phyloP scores from a whole-genome alignment of 2,113 vertebrate genomes.

The Porphyrio hochstetteri region DNA sequence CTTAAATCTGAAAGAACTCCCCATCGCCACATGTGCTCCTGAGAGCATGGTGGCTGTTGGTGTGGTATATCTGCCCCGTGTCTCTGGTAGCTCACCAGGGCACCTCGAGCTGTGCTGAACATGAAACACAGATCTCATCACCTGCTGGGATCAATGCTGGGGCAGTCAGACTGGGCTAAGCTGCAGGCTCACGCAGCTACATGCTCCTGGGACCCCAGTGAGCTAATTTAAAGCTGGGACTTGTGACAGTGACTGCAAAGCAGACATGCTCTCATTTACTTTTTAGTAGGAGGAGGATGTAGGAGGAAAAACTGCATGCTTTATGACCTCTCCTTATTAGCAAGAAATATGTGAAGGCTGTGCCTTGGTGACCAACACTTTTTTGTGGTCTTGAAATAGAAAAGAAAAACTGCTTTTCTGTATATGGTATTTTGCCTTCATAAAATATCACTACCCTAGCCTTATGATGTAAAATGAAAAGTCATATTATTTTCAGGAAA shows the following conservation, averaged over 20 bases:
- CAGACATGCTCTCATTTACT: not conserved
- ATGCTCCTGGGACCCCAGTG: fast-evolving
- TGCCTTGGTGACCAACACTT: not conserved
- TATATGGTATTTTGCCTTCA: not conserved
- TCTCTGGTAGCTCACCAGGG: not conserved
- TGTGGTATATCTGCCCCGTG: not conserved
- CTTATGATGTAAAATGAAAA: not conserved
- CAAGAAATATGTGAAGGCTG: not conserved
- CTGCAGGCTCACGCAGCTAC: not conserved
- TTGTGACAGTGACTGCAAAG: not conserved
- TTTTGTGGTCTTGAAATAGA: not conserved
- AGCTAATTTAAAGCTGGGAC: not conserved
- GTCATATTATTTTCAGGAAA: not conserved
- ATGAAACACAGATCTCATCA: not conserved
- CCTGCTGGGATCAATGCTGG: not conserved
- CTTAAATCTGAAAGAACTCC: not conserved
- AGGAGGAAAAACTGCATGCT: not conserved
- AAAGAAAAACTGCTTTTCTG: not conserved
- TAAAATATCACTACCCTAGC: not conserved
- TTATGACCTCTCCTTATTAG: not conserved
- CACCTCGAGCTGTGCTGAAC: not conserved
- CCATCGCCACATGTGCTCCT: fast-evolving
- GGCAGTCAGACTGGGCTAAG: not conserved
- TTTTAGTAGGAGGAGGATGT: not conserved
- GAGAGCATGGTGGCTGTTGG: not conserved